Base-by-base conservation (phyloP, 92 coral and sea anemone species). In the Porites evermanni region DNA sequence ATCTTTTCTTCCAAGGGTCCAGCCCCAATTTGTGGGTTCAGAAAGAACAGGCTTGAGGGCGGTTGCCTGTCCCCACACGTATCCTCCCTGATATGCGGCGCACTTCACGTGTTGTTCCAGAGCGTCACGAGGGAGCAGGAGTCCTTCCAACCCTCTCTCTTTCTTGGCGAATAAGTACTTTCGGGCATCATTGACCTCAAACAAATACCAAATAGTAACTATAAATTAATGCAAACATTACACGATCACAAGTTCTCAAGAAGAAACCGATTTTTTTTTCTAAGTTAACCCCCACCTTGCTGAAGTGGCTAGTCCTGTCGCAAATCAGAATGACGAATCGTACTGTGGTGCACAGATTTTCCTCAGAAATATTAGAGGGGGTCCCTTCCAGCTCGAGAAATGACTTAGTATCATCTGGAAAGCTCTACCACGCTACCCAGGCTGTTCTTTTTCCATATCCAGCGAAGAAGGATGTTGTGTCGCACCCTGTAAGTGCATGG, bases 381-480 rank as follows among this genome's bases (percentile, higher is more conserved):
- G 8, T 47, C 18, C 83, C 13, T 23, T 73, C 52, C n/a, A 79
- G 83, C 67, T 63, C 73, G n/a, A 67, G 9, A 64, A 79, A 79
- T 54, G 83, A 26, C 24, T 16, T 32, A 2, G 73, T 79, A n/a
- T 26, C 70, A 5, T 79, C 73, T 10, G 83, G 83, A 24, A 8
- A 63, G 18, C 16, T 79, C 26, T 23, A 0, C 5, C 47, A 38
- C 47, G 47, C 47, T 38, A 0, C 47, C 47, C 47, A 38, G 47
- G 47, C 47, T 38, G 6, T 38, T 38, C 47, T 4, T 38, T 38
- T 38, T 38, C 47, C 2, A 38, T 38, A 38, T 47, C 81, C 81
- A 18, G 81, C 81, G 20, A 76, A 76, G 32, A 76, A 76, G 66
- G 63, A 76, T 47, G 81, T 50, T 6, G 81, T 76, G 17, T 76